phyloP scores from a whole-genome alignment of 2,888 invertebrate species.

The Drosophila villosipedis region DNA sequence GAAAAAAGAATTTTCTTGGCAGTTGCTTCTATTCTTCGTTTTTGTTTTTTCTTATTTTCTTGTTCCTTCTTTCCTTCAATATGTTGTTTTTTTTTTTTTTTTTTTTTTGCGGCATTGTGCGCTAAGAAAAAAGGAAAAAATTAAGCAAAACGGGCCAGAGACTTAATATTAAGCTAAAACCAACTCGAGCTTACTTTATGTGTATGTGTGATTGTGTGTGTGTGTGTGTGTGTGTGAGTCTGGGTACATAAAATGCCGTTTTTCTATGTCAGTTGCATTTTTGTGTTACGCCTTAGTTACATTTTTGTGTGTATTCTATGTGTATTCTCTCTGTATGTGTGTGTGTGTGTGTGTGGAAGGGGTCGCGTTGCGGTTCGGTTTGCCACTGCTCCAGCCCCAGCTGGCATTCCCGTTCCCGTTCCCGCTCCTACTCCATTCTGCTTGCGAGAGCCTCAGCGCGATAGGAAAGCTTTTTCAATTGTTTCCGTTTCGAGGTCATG shows the following conservation, averaged over 20 bases:
- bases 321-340: slow-evolving; percentile 18
- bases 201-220: slow-evolving; percentile 4
- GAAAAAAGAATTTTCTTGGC: slow-evolving; percentile 63
- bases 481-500: slow-evolving; percentile 80
- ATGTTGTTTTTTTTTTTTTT: slow-evolving; percentile 25
- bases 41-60: background rate
- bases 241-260: slow-evolving; percentile 65
- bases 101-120: slow-evolving; percentile 62
- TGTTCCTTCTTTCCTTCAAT: background rate
- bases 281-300: slow-evolving; percentile 69
- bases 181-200: slow-evolving; percentile 38
- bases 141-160: slow-evolving; percentile 41
- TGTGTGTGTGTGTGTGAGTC: slow-evolving; percentile 20
- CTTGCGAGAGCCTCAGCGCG: slow-evolving; percentile 57
- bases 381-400: slow-evolving; percentile 3
- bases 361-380: slow-evolving; percentile 22
- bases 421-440: slow-evolving; percentile 5
- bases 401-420: background rate
- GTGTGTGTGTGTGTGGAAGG: slow-evolving; percentile 17
- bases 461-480: slow-evolving; percentile 81
- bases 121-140: slow-evolving; percentile 20
- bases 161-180: slow-evolving; percentile 55
- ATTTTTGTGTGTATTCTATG: slow-evolving; percentile 32
- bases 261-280: slow-evolving; percentile 79
- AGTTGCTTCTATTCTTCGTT: slow-evolving; percentile 53